Conservation (phyloP, 2,888 invertebrate species). For the Xanthorhoe spadicearia region DNA sequence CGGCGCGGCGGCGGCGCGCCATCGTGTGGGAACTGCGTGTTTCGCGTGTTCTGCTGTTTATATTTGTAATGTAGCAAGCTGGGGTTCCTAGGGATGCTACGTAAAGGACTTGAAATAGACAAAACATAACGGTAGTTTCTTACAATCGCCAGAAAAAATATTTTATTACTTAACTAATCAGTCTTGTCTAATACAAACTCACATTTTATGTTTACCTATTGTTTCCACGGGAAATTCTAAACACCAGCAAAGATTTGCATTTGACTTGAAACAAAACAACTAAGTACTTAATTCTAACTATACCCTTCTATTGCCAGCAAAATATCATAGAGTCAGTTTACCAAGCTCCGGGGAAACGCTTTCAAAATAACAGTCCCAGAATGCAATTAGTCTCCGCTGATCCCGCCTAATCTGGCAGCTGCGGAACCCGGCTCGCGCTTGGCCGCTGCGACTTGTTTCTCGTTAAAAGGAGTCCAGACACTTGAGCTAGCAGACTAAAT, state of each 20-base stretch:
- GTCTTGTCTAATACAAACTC: no score
- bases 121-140: not conserved
- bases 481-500: conserved; percentile 17
- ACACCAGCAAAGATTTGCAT: no score
- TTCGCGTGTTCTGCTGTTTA: conserved; percentile 33
- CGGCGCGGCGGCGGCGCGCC: conserved; percentile 26
- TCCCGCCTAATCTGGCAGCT: not conserved
- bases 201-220: no score
- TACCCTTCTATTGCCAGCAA: no score
- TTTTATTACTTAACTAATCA: no score
- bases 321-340: not conserved
- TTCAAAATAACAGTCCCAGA: not conserved
- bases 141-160: no score
- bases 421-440: conserved; percentile 16
- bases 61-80: conserved; percentile 30
- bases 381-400: conserved; percentile 2
- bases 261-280: no score
- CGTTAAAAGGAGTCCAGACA: conserved; percentile 33
- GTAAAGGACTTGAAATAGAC: not conserved
- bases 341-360: not conserved
- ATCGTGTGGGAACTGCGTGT: conserved; percentile 33
- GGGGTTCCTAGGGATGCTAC: conserved; percentile 16
- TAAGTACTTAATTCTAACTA: no score
- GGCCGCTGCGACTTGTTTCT: conserved; percentile 12
- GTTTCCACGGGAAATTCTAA: no score